phyloP scores from a whole-genome alignment of 2,888 invertebrate species.

The Pachymerium ferrugineum region DNA sequence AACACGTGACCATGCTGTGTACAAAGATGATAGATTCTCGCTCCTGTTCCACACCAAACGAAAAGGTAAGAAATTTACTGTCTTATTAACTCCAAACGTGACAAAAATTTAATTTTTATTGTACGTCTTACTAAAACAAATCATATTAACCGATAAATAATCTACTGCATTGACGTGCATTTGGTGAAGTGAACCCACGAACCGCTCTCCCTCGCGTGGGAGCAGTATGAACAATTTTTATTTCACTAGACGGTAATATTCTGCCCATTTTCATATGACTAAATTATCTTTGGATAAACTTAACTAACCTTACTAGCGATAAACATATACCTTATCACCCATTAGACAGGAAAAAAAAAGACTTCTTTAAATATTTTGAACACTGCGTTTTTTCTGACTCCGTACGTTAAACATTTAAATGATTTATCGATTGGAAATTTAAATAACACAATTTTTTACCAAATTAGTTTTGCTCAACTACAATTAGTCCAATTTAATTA shows the following conservation, averaged over 20 bases:
- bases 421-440: too few species aligned
- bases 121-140: too few species aligned
- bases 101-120: background rate
- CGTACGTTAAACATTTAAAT: too few species aligned
- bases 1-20: slow-evolving; percentile 13
- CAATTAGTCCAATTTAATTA: background rate
- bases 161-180: too few species aligned
- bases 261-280: background rate
- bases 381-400: too few species aligned
- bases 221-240: background rate
- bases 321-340: too few species aligned
- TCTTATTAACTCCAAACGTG: background rate
- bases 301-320: too few species aligned
- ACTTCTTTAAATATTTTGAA: too few species aligned
- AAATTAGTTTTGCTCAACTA: too few species aligned
- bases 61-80: slow-evolving; percentile 1
- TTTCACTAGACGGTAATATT: background rate
- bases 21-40: slow-evolving; percentile 27
- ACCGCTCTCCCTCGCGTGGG: background rate
- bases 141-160: too few species aligned
- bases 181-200: background rate
- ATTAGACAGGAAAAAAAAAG: background rate
- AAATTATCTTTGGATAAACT: background rate
- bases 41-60: slow-evolving; percentile 8
- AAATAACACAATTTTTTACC: too few species aligned